phyloP scores from a whole-genome alignment of 1,140 invertebrate genomes.

The Diuraphis noxia region DNA sequence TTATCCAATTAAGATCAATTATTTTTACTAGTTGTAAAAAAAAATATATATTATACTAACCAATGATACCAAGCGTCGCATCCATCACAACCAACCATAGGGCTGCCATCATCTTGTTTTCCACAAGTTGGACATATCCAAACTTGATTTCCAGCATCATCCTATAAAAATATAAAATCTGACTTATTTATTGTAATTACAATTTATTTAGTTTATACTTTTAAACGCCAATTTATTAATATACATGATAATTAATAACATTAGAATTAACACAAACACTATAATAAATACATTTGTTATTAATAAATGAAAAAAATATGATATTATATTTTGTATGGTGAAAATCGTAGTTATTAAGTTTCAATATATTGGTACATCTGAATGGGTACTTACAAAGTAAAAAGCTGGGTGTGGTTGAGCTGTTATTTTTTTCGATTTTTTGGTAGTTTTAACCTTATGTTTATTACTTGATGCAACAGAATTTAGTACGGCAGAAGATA shows the following conservation, averaged over 20 bases:
- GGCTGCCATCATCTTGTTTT: constrained; percentile 91
- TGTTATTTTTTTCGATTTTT: not conserved
- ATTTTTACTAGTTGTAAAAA: not conserved
- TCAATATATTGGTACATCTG: not conserved
- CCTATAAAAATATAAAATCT: constrained; percentile 62
- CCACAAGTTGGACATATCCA: constrained; percentile 97
- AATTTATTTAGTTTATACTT: not conserved
- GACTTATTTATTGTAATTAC: not conserved
- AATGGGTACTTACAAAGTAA: constrained; percentile 29
- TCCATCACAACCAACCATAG: constrained; percentile 96
- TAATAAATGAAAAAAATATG: not conserved
- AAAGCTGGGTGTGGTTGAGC: not conserved
- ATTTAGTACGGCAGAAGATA: not conserved
- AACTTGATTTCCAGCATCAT: constrained; percentile 84
- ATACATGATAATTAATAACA: not conserved
- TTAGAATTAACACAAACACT: not conserved
- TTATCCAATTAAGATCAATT: not conserved
- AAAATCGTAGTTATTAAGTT: not conserved
- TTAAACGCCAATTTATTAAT: not conserved
- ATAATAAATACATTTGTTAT: not conserved
- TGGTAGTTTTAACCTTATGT: not conserved
- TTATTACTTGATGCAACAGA: not conserved
- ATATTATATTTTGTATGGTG: not conserved
- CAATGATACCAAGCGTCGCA: constrained; percentile 99
- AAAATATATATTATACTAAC: not conserved